These are phyloP conservation scores for Brachionus koreanus DNA, from an alignment of 1,140 invertebrate species.

Conservation along the genomic window DNA sequence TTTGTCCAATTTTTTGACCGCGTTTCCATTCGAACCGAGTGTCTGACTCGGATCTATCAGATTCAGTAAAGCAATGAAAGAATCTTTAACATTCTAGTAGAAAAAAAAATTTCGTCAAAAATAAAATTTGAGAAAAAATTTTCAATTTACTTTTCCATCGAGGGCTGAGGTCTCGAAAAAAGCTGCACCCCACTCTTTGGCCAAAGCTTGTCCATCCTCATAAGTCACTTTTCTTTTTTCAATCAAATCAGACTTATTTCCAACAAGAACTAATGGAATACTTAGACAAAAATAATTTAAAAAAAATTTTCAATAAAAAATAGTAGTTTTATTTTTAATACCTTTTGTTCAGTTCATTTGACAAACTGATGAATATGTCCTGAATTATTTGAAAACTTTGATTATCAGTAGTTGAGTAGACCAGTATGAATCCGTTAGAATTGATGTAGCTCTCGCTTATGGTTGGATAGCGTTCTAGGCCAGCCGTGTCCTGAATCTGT, in stretches of 20 bases:
- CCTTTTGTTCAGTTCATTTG: constrained; percentile 8
- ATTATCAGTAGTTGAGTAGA: constrained; percentile 21
- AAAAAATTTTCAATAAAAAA: not conserved
- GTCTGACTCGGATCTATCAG: not conserved
- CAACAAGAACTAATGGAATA: constrained; percentile 30
- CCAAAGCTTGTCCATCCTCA: not conserved
- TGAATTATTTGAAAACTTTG: constrained; percentile 23
- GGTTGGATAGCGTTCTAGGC: not conserved
- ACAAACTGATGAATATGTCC: not conserved
- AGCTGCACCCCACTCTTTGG: not conserved
- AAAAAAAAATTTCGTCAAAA: not conserved
- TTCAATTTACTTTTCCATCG: not conserved
- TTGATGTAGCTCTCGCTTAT: constrained; percentile 8
- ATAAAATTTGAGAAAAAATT: not conserved
- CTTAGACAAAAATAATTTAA: not conserved
- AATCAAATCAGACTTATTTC: constrained; percentile 19
- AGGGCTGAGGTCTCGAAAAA: constrained; percentile 42
- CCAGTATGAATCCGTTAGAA: constrained; percentile 20
- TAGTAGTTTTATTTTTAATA: too few relatives aligned
- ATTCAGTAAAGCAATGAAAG: not conserved
- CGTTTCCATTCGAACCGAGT: not conserved
- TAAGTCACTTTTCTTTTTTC: not conserved
- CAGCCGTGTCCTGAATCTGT: constrained; percentile 31
- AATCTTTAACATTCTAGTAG: not conserved
- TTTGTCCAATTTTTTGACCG: not conserved